Evolutionary conservation across 2,888 invertebrate species (phyloP).

Genomic region (Leucoptera coffeella): DNA sequence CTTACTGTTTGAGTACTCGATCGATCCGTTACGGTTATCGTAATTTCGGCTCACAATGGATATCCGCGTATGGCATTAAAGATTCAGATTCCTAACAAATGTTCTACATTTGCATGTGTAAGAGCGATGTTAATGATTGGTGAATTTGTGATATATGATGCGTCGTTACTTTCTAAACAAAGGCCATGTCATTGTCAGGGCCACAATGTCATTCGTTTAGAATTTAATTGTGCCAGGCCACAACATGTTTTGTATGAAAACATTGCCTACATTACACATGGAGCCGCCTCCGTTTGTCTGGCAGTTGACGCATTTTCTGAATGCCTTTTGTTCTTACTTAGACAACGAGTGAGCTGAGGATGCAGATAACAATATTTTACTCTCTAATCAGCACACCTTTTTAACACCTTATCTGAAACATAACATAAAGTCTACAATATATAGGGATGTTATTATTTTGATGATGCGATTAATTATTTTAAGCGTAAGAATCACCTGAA

Average conservation of each 20-base stretch:
- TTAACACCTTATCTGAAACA: too few species aligned
- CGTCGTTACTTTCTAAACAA: background rate
- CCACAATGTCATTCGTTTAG: slow-evolving; percentile 12
- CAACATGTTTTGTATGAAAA: slow-evolving; percentile 22
- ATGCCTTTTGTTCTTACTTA: slow-evolving; percentile 43
- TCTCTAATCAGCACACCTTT: too few species aligned
- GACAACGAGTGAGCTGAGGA: too few species aligned
- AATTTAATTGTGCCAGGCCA: slow-evolving; percentile 32
- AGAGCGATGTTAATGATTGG: slow-evolving; percentile 17
- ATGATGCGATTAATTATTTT: too few species aligned
- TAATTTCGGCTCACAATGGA: slow-evolving; percentile 18
- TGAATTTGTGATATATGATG: slow-evolving; percentile 3
- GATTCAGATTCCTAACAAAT: slow-evolving; percentile 12
- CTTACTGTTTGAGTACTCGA: slow-evolving; percentile 30
- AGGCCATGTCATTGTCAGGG: background rate
- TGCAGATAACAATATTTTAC: too few species aligned
- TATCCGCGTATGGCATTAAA: slow-evolving; percentile 3
- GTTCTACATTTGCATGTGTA: slow-evolving; percentile 15
- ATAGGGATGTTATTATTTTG: too few species aligned
- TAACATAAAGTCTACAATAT: too few species aligned
- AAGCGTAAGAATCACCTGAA: too few species aligned
- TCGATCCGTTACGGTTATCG: slow-evolving; percentile 43
- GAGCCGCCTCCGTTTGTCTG: slow-evolving; percentile 27
- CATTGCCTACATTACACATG: slow-evolving; percentile 37
- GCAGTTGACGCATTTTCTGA: slow-evolving; percentile 34